Percentiles rank a stretch among this genome's conserved stretches.
Evolutionary conservation across 2,797 vertebrate genomes (phyloP).

Genomic region (Parauchenoglanis punctatus): DNA sequence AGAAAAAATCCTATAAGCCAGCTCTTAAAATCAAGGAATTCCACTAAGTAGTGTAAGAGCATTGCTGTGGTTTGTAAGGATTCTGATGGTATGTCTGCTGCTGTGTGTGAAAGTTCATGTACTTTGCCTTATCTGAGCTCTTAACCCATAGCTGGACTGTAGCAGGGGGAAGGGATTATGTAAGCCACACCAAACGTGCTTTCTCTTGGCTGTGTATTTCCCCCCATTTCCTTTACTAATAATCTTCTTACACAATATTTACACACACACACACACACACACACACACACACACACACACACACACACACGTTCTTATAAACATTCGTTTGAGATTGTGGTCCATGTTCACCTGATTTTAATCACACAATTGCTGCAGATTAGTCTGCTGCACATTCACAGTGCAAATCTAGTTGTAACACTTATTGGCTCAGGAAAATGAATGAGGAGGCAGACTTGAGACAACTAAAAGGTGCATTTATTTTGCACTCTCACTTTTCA

Average conservation of each 20-base stretch:
- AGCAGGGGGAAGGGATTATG: slow-evolving; percentile 24
- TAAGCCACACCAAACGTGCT: not conserved
- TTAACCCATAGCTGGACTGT: not conserved
- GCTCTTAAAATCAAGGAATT: slow-evolving; percentile 61
- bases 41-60: slow-evolving; percentile 67
- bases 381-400: not conserved
- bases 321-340: not conserved
- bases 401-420: not conserved
- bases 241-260: not conserved
- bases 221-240: not conserved
- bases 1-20: slow-evolving; percentile 67
- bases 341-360: not conserved
- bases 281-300: no score
- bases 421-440: no score
- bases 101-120: not conserved
- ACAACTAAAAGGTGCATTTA: no score
- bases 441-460: no score
- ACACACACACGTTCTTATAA: no score
- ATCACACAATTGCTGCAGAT: not conserved
- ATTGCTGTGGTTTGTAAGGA: slow-evolving; percentile 48
- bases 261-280: not conserved
- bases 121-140: not conserved
- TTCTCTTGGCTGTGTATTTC: no score
- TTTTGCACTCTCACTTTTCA: no score
- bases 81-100: not conserved